phyloP scores from a whole-genome alignment of 2,113 vertebrate species.

The Anoplopoma fimbria region DNA sequence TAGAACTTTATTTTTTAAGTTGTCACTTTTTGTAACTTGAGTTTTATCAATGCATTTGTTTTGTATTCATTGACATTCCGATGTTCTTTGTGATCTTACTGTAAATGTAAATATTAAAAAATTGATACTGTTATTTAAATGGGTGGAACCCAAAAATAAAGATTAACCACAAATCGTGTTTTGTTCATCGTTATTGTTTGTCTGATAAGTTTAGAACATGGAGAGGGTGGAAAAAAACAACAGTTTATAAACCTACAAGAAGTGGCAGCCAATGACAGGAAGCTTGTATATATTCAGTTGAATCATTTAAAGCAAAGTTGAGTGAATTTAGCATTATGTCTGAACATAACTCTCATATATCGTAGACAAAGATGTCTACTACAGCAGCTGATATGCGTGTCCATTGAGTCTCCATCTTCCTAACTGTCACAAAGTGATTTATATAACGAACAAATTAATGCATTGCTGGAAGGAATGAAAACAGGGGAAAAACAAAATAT shows the following conservation, averaged over 20 bases:
- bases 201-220: not conserved
- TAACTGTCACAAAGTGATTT: not conserved
- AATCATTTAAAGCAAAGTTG: not conserved
- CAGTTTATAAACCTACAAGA: too few species aligned
- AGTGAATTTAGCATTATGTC: not conserved
- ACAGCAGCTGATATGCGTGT: not conserved
- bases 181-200: constrained; percentile 1
- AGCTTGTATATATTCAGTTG: not conserved
- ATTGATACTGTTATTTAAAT: constrained; percentile 62
- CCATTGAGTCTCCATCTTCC: not conserved
- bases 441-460: not conserved
- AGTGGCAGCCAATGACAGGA: not conserved
- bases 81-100: constrained; percentile 42
- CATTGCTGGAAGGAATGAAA: not conserved
- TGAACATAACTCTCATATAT: not conserved
- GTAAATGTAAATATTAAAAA: constrained; percentile 68
- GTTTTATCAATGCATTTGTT: constrained; percentile 60
- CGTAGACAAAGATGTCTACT: too few species aligned
- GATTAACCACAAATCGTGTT: constrained; percentile 21
- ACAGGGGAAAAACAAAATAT: not conserved
- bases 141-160: constrained; percentile 73
- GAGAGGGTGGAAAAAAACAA: not conserved
- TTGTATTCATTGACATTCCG: constrained; percentile 79
- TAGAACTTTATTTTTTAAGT: constrained; percentile 43
- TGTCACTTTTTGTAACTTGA: constrained; percentile 62